phyloP scores from a whole-genome alignment of 2,888 invertebrate species.

The Arenicola marina region DNA sequence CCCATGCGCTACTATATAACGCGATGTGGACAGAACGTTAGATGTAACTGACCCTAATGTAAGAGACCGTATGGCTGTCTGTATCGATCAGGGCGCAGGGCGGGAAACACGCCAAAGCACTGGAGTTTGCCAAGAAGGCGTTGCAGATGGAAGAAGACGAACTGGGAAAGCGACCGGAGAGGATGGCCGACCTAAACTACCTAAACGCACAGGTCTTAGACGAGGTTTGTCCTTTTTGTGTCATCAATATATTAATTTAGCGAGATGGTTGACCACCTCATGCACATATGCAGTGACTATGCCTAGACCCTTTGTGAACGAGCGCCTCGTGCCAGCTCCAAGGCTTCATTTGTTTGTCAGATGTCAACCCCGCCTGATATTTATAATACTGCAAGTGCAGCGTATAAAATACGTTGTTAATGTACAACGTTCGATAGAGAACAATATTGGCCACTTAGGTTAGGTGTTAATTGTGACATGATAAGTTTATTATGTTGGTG shows the following conservation, averaged over 20 bases:
- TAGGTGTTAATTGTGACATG: no score
- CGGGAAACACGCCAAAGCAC: constrained; percentile 51
- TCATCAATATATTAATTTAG: background rate
- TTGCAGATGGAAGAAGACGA: constrained; percentile 55
- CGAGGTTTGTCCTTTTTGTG: constrained; percentile 41
- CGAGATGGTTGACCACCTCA: background rate
- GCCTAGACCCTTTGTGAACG: background rate
- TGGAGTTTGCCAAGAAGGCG: constrained; percentile 50
- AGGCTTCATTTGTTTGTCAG: no score
- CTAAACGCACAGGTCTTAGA: constrained; percentile 55
- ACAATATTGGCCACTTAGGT: no score
- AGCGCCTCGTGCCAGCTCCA: background rate
- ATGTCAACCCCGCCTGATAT: no score
- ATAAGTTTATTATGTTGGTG: no score
- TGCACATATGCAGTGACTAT: background rate
- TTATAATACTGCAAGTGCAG: no score
- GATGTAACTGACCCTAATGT: no score
- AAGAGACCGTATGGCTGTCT: no score
- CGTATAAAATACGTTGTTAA: no score
- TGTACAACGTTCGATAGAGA: no score
- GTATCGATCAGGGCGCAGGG: constrained; percentile 54
- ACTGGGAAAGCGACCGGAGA: constrained; percentile 49
- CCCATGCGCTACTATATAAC: no score
- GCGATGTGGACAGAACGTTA: no score
- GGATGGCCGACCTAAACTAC: constrained; percentile 56